Conservation (phyloP, 2,888 invertebrate species). For the Drosophila pseudotakahashii region DNA sequence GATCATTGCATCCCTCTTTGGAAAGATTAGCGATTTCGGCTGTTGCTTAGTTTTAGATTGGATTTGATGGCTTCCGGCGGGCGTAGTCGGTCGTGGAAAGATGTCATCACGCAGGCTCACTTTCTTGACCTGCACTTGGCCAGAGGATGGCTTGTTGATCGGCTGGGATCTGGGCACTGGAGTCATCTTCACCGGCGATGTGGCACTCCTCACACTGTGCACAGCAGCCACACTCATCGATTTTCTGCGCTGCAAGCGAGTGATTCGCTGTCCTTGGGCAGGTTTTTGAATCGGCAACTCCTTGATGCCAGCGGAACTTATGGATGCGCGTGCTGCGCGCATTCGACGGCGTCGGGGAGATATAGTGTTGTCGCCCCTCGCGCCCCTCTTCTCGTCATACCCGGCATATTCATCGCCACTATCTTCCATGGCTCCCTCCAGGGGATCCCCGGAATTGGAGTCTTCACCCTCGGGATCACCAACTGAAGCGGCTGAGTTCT, state of each 20-base stretch:
- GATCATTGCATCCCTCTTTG: not conserved
- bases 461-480: slow-evolving; percentile 2
- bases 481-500: slow-evolving; percentile 8
- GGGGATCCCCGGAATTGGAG: not conserved
- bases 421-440: slow-evolving; percentile 33
- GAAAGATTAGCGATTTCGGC: not conserved
- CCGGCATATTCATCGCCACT: slow-evolving; percentile 36
- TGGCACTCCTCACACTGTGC: slow-evolving; percentile 40
- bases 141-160: not conserved
- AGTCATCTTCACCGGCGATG: slow-evolving; percentile 65
- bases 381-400: not conserved
- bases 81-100: slow-evolving; percentile 48
- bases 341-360: slow-evolving; percentile 42
- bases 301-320: slow-evolving; percentile 23
- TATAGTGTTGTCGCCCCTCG: not conserved
- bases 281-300: slow-evolving; percentile 46
- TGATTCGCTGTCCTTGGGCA: slow-evolving; percentile 47
- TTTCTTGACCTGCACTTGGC: not conserved
- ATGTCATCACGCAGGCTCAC: slow-evolving; percentile 40
- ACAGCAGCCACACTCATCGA: slow-evolving; percentile 54
- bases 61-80: not conserved
- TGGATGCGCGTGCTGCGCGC: slow-evolving; percentile 11
- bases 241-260: slow-evolving; percentile 60
- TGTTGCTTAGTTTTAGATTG: not conserved
- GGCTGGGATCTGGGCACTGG: slow-evolving; percentile 52